Base-by-base conservation (phyloP, 2,113 vertebrate genomes). In the Chloebia gouldiae region DNA sequence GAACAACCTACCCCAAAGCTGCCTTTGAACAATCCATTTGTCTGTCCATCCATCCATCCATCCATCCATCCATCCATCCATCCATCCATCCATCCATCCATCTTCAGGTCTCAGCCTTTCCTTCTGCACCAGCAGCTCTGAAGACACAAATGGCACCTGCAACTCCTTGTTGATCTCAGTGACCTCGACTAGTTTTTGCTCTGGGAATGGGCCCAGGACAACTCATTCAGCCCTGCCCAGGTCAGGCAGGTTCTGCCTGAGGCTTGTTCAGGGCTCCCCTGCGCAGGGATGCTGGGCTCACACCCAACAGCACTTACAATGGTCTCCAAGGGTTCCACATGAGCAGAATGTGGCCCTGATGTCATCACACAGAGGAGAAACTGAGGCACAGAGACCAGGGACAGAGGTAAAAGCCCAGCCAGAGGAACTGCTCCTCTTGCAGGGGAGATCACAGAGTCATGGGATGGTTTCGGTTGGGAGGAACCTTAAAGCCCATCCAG, bases 171-270 rank as follows among this genome's bases (percentile, higher is more conserved):
- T 2, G 42, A 44, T 37, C 50, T 60, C 63, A 23, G 22, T 28
- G 54, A 37, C 28, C 39, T 23, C 1, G 3, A 3, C 3, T 14
- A 15, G 14, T 4, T 57, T 72, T 33, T 18, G 71, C 47, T 35
- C 81, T 39, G 39, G 68, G 49, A 51, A 30, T 0, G 8, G 33
- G 31, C 3, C 54, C 3, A 7, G 45, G 54, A 49, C 31, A 60
- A 6, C 50, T 65, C 50, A 24, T 56, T 49, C 61, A 79, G 59
- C 10, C 2, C 28, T 30, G 4, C 5, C 20, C 0, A 0, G 16
- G 28, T 37, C 7, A 9, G 54, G 71, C 35, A 65, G 51, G 22
- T 18, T 75, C 50, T 49, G 37, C 30, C 6, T 0, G 2, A 39
- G 31, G 30, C 35, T 65, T 15, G 15, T 35, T 30, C n/a, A 45